Percentiles rank a stretch among this genome's conserved stretches.
Conservation (phyloP, 2,888 invertebrate genomes). For the Amblyteles armatorius region DNA sequence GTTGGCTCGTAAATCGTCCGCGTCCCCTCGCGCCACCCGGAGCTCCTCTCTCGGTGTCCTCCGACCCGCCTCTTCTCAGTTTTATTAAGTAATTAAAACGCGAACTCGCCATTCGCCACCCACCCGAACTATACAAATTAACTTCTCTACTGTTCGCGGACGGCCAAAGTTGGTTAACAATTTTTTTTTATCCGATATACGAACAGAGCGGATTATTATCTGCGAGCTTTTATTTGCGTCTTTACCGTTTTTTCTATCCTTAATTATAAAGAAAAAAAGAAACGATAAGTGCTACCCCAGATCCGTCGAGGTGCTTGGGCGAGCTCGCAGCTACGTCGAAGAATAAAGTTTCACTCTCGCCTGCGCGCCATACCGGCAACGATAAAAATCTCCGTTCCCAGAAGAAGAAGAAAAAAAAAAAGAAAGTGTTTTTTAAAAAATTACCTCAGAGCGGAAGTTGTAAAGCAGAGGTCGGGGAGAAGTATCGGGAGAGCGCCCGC, state of each 20-base stretch:
- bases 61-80: slow-evolving; percentile 61
- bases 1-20: slow-evolving; percentile 48
- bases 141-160: slow-evolving; percentile 66
- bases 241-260: background rate
- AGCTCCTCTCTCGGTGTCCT: slow-evolving; percentile 38
- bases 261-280: background rate
- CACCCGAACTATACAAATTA: slow-evolving; percentile 68
- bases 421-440: background rate
- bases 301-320: slow-evolving; percentile 5
- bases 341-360: slow-evolving; percentile 24
- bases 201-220: background rate
- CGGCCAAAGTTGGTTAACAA: slow-evolving; percentile 67
- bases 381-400: slow-evolving; percentile 43
- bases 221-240: background rate
- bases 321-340: background rate
- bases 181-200: slow-evolving; percentile 27
- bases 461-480: slow-evolving; percentile 33
- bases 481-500: background rate
- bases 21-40: slow-evolving; percentile 26
- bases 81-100: slow-evolving; percentile 77
- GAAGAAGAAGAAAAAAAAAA: background rate
- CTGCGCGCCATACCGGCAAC: slow-evolving; percentile 4
- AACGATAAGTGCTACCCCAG: too few species aligned
- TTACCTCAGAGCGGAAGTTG: slow-evolving; percentile 60
- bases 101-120: slow-evolving; percentile 45